Evolutionary conservation across 2,113 vertebrate genomes (phyloP).

Genomic region (Zosterops hypoxanthus): DNA sequence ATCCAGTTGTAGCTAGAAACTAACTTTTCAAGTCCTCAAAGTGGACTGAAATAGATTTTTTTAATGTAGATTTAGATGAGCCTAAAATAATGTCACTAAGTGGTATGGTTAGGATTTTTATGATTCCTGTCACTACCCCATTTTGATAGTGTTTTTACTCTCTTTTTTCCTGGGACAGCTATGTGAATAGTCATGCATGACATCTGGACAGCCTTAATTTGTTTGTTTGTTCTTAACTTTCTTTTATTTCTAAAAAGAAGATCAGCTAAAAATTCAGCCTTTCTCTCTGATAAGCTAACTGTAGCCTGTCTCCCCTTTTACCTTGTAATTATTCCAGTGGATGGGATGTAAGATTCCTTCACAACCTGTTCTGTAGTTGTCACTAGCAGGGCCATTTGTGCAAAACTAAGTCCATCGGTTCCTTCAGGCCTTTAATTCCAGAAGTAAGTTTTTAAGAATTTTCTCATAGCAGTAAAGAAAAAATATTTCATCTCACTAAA

Average conservation of each 20-base stretch:
- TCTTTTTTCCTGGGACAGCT: background rate
- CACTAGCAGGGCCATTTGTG: background rate
- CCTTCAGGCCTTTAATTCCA: background rate
- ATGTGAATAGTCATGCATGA: background rate
- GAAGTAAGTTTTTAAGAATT: background rate
- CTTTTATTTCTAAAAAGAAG: background rate
- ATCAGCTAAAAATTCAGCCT: background rate
- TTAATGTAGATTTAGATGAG: background rate
- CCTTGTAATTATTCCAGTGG: background rate
- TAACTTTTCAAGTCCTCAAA: background rate
- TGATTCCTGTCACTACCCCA: rapidly evolving
- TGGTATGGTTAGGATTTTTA: background rate
- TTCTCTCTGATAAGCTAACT: background rate
- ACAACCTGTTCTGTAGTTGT: background rate
- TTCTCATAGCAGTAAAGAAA: background rate
- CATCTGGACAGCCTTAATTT: background rate
- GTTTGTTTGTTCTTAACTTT: background rate
- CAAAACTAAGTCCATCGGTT: background rate
- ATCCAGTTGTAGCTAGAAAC: background rate
- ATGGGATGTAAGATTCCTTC: background rate
- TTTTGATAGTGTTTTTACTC: background rate
- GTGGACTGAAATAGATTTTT: background rate
- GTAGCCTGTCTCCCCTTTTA: background rate
- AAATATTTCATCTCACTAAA: background rate
- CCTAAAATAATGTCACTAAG: background rate